phyloP scores from a whole-genome alignment of 2,797 vertebrate genomes.

The Cynopterus sphinx region DNA sequence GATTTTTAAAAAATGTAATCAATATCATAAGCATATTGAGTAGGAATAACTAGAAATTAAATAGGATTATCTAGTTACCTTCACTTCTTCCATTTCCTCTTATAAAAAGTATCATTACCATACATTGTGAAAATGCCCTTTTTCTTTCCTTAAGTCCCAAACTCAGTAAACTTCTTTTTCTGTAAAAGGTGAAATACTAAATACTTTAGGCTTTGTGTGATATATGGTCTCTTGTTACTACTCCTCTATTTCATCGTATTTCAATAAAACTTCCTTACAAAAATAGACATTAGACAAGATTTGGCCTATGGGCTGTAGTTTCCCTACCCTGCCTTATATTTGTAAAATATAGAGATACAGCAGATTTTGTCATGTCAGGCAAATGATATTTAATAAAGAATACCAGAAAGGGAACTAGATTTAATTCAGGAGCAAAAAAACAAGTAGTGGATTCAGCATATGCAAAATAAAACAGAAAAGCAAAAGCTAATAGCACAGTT shows the following conservation, averaged over 20 bases:
- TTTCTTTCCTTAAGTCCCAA: neutral
- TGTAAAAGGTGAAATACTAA: neutral
- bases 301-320: too few relatives aligned
- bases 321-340: neutral
- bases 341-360: neutral
- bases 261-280: neutral
- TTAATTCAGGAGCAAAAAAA: neutral
- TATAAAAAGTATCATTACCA: neutral
- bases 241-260: neutral
- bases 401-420: neutral
- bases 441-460: neutral
- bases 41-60: neutral
- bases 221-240: neutral
- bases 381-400: neutral
- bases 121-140: neutral
- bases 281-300: neutral
- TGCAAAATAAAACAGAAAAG: neutral
- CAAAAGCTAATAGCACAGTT: neutral
- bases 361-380: neutral
- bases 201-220: neutral
- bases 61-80: neutral
- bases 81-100: neutral
- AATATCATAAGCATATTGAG: neutral
- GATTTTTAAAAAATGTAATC: neutral
- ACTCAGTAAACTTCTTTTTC: neutral